Evolutionary conservation across 1,140 invertebrate species (phyloP).

Genomic region (Heliconius hermathena): DNA sequence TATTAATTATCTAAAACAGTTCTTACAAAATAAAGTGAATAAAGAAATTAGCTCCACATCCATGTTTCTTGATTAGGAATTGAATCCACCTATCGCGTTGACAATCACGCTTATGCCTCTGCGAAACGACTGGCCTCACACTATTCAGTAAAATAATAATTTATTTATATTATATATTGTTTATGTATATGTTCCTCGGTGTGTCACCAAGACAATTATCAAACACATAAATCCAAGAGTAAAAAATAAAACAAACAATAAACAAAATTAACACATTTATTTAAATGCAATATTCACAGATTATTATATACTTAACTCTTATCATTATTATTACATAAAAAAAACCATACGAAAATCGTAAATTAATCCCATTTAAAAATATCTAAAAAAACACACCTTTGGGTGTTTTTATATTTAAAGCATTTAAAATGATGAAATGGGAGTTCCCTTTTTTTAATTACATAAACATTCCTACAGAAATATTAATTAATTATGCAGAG

Average conservation of each 20-base stretch:
- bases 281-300: conserved; percentile 19
- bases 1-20: too few relatives aligned
- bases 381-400: not conserved
- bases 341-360: not conserved
- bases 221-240: not conserved
- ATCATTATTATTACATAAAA: not conserved
- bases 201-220: too few relatives aligned
- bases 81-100: too few relatives aligned
- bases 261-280: conserved; percentile 21
- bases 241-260: conserved; percentile 2
- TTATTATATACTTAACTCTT: not conserved
- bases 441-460: not conserved
- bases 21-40: too few relatives aligned
- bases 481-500: not conserved
- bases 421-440: not conserved
- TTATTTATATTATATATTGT: too few relatives aligned
- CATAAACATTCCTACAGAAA: not conserved
- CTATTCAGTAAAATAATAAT: too few relatives aligned
- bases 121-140: too few relatives aligned
- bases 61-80: too few relatives aligned
- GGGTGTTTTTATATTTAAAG: not conserved
- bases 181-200: too few relatives aligned
- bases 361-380: conserved; percentile 1
- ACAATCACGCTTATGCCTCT: too few relatives aligned
- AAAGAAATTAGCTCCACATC: too few relatives aligned